Conservation (phyloP, 2,113 vertebrate species). For the Myotis davidii region DNA sequence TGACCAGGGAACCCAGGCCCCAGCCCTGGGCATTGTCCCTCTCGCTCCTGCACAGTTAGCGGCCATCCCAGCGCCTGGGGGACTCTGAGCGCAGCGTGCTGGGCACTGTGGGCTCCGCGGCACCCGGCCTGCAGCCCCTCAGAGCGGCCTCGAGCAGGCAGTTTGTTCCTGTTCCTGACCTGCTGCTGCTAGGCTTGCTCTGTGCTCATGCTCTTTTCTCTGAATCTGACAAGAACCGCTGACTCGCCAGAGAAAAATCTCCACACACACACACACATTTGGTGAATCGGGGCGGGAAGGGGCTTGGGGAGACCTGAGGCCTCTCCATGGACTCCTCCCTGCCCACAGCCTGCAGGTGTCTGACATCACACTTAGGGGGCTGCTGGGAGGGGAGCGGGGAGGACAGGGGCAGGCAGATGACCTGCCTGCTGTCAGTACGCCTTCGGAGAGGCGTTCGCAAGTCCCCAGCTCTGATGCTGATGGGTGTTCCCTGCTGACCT, state of each 20-base stretch:
- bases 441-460: neutral
- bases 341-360: neutral
- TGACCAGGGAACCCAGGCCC: neutral
- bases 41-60: too few relatives aligned
- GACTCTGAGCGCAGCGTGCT: neutral
- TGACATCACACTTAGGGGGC: neutral
- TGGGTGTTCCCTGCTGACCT: neutral
- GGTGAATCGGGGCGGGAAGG: neutral
- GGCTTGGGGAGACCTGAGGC: neutral
- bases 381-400: fast-evolving
- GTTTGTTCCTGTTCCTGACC: neutral
- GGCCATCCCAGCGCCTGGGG: too few relatives aligned
- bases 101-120: neutral
- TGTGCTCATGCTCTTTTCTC: neutral
- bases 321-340: neutral
- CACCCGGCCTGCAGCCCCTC: neutral
- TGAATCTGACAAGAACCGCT: neutral
- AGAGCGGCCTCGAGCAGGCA: too few relatives aligned
- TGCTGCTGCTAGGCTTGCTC: neutral
- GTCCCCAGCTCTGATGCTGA: neutral
- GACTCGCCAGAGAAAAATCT: neutral
- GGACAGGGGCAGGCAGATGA: too few relatives aligned
- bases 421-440: fast-evolving
- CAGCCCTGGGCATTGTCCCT: neutral
- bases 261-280: neutral